These are phyloP conservation scores for Apantesis nais DNA, from an alignment of 2,888 invertebrate genomes.

Conservation along the genomic window DNA sequence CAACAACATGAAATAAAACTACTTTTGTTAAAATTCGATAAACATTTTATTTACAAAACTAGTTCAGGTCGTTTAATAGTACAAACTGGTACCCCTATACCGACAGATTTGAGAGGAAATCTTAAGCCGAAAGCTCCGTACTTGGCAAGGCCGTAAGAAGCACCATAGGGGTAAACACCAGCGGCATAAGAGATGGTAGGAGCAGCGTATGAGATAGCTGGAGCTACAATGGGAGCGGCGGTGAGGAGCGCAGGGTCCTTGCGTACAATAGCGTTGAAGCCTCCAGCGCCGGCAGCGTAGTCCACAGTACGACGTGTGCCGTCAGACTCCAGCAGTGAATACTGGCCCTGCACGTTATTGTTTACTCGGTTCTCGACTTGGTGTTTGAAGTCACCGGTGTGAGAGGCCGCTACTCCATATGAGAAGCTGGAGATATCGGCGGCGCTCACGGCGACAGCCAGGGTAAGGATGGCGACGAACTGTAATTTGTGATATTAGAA, in stretches of 20 bases:
- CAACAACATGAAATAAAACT: constrained; percentile 13
- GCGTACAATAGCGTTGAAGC: constrained; percentile 84
- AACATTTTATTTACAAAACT: constrained; percentile 41
- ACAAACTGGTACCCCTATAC: constrained; percentile 40
- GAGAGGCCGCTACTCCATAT: constrained; percentile 80
- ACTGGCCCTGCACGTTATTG: constrained; percentile 56
- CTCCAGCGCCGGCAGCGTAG: constrained; percentile 80
- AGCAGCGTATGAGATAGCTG: constrained; percentile 33
- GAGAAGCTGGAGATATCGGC: constrained; percentile 73
- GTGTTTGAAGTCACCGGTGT: constrained; percentile 82
- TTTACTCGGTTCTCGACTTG: constrained; percentile 67
- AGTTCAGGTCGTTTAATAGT: constrained; percentile 32
- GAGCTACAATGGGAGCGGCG: constrained; percentile 45
- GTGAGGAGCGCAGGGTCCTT: constrained; percentile 70
- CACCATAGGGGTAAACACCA: constrained; percentile 44
- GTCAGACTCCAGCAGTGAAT: constrained; percentile 78
- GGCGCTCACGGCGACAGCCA: constrained; percentile 57
- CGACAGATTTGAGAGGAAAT: constrained; percentile 44
- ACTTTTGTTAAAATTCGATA: constrained; percentile 21
- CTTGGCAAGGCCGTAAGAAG: constrained; percentile 25
- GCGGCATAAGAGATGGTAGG: constrained; percentile 38
- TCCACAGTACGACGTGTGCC: constrained; percentile 83
- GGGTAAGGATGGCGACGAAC: constrained; percentile 66
- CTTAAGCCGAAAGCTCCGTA: constrained; percentile 29
- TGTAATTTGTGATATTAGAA: constrained; percentile 31